Evolutionary conservation across 2,113 vertebrate species (phyloP).

Genomic region (Alaudala cheleensis): DNA sequence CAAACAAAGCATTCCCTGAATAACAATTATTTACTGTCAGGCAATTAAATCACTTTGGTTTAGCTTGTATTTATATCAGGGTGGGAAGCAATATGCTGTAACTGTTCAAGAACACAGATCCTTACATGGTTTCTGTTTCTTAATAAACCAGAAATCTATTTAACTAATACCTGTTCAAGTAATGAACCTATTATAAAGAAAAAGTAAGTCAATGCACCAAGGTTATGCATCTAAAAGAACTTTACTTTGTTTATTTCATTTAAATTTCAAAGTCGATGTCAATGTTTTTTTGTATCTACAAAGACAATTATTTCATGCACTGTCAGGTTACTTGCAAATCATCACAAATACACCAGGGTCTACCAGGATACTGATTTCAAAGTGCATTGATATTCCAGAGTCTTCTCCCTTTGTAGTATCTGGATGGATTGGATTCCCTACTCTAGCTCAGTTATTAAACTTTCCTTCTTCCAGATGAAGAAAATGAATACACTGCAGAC

Average conservation of each 20-base stretch:
- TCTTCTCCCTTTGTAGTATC: neutral
- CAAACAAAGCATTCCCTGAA: neutral
- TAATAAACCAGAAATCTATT: conserved; percentile 28
- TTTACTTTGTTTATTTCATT: conserved; percentile 47
- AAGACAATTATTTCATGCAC: conserved; percentile 33
- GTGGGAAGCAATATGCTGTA: neutral
- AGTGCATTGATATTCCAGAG: conserved; percentile 14
- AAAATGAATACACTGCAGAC: neutral
- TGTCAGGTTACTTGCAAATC: conserved; percentile 46
- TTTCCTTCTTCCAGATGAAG: conserved; percentile 17
- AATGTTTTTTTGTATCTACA: conserved; percentile 2
- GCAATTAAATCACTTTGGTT: conserved; percentile 10
- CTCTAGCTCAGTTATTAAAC: neutral
- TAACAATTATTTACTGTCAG: neutral
- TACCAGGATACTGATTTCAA: conserved; percentile 3
- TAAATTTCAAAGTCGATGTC: conserved; percentile 62
- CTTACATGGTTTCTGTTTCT: neutral
- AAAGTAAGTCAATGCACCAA: conserved; percentile 10
- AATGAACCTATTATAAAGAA: conserved; percentile 63
- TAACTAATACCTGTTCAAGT: conserved; percentile 52
- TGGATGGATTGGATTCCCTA: conserved; percentile 25
- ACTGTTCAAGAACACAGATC: neutral
- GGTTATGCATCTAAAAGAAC: conserved; percentile 11
- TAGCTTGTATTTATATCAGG: neutral
- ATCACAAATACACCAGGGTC: conserved; percentile 44